Evolutionary conservation across 1,140 invertebrate species (phyloP), one percentile per base, ranked within the genome.

Genomic region (Drosophila sturtevanti): DNA sequence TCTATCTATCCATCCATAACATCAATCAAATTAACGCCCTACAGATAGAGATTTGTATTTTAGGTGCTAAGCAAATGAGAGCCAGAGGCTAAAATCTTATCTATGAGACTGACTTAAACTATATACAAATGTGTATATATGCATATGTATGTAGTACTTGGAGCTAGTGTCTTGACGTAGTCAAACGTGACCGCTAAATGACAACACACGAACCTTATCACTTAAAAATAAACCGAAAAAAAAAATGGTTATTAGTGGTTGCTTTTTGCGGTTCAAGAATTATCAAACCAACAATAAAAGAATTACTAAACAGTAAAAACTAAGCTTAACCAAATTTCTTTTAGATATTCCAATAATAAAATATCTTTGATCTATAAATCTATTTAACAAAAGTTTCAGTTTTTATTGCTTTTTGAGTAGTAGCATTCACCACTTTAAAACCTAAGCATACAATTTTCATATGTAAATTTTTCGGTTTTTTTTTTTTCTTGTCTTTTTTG

Each of bases 21-120:
- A 86, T 86, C 44, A 51, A 87, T 86, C 81, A 86, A 75, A 69
- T 78, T 81, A 56, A 62, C 81, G 76, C 81, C 60, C 74, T 52
- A 24, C 59, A 12, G 10, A 62, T 60, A 10, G 10, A 62, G 69
- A 80, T 81, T 81, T 66, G 79, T 79, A 52, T 16, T 34, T 60
- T 48, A 48, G 41, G 41, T 48, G 41, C 41, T 21, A 48, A 21
- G 41, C 41, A 48, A 48, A 48, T 48, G 41, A 21, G 41, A 48
- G 41, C 14, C n/a, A 48, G 16, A 48, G 41, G 41, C 41, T 16
- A 48, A 63, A 48, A 52, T 35, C 22, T 67, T 74, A 72, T 74
- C 72, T 71, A 55, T 21, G 27, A 6, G 6, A 31, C 27, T 31
- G 27, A 31, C 27, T 31, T 31, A 31, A 31, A 31, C 27, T 31